Percentiles rank a stretch among this genome's conserved stretches.
Conservation (phyloP, 1,140 invertebrate genomes). For the Drosophila ironensis region DNA sequence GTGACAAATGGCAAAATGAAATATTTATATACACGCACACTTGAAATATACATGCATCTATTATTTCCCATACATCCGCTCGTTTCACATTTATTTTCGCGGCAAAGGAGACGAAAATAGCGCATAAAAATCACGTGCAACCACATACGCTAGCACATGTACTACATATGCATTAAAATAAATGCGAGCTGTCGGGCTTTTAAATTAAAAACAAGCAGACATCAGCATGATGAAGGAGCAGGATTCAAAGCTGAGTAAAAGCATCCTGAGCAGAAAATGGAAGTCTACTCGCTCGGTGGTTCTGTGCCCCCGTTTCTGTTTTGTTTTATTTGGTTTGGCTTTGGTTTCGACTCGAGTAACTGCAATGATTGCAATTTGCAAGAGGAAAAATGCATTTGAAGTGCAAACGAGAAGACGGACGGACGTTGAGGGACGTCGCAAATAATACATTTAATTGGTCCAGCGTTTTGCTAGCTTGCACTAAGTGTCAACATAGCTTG, state of each 20-base stretch:
- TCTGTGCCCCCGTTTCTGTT: constrained; percentile 20
- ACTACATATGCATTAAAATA: constrained; percentile 62
- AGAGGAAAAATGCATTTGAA: constrained; percentile 68
- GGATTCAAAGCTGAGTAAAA: constrained; percentile 13
- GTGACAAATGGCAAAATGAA: constrained; percentile 77
- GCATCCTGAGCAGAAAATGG: constrained; percentile 13
- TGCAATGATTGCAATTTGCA: constrained; percentile 74
- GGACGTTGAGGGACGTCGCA: constrained; percentile 21
- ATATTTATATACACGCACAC: constrained; percentile 61
- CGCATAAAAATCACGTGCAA: constrained; percentile 73
- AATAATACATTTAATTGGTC: constrained; percentile 69
- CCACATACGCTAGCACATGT: constrained; percentile 8
- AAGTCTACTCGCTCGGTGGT: constrained; percentile 27
- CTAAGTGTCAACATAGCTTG: too few relatives aligned
- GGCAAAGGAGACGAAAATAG: constrained; percentile 1
- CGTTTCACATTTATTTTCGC: constrained; percentile 15
- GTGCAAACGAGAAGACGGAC: constrained; percentile 22
- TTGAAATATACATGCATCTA: constrained; percentile 49
- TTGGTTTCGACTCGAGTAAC: constrained; percentile 14
- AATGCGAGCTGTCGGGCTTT: constrained; percentile 67
- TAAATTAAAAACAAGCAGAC: constrained; percentile 70
- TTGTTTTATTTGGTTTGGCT: constrained; percentile 24
- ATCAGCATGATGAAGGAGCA: constrained; percentile 42
- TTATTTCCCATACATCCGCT: constrained; percentile 24
- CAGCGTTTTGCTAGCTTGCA: constrained; percentile 53